Evolutionary conservation across 2,888 invertebrate genomes (phyloP).

Genomic region (Drosophila colorata): DNA sequence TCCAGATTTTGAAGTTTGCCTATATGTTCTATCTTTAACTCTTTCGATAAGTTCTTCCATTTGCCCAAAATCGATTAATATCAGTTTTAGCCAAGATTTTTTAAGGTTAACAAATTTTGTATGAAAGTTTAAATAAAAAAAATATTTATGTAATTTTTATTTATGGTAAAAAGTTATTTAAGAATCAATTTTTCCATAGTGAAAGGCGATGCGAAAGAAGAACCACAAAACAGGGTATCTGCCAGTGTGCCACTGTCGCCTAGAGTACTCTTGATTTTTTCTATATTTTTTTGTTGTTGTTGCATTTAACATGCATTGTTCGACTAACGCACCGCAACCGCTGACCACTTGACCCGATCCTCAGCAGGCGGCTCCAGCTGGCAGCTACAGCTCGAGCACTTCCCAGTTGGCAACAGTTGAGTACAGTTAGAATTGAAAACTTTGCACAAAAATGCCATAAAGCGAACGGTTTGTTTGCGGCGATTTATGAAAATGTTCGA

Average conservation of each 20-base stretch:
- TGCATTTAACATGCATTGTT: conserved; percentile 69
- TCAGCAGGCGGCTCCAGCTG: conserved; percentile 4
- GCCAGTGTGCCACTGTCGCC: neutral
- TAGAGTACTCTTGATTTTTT: neutral
- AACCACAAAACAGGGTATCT: conserved; percentile 34
- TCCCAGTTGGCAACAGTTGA: conserved; percentile 8
- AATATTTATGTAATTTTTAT: too few relatives aligned
- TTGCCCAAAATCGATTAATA: too few relatives aligned
- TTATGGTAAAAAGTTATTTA: too few relatives aligned
- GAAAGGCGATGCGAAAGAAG: too few relatives aligned
- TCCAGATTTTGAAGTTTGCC: too few relatives aligned
- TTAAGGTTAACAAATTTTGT: too few relatives aligned
- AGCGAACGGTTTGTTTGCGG: conserved; percentile 42
- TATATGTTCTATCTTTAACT: too few relatives aligned
- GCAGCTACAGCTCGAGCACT: conserved; percentile 2
- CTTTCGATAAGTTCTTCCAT: too few relatives aligned
- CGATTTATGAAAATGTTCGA: conserved; percentile 75
- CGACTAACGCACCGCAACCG: conserved; percentile 35
- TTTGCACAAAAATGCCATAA: conserved; percentile 79
- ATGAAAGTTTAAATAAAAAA: too few relatives aligned
- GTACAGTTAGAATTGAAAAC: conserved; percentile 53
- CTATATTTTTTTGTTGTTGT: conserved; percentile 38
- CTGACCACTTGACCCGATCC: conserved; percentile 68
- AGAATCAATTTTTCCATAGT: too few relatives aligned
- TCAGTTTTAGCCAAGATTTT: too few relatives aligned